Base-by-base conservation (phyloP, 2,797 vertebrate species). In the Antrozous pallidus region DNA sequence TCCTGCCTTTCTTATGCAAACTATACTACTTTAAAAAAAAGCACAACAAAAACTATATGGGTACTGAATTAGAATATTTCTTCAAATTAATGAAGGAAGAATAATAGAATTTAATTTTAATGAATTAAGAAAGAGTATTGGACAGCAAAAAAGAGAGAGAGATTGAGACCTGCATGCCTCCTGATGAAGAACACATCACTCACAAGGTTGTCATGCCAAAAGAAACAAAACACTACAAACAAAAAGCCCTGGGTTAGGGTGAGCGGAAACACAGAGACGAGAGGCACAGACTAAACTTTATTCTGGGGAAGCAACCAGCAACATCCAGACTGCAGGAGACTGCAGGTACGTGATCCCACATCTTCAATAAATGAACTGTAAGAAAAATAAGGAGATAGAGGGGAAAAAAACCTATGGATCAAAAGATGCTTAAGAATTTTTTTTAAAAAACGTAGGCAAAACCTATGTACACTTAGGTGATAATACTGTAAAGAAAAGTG, bases 1-100 rank as follows among this genome's bases (percentile, higher is more conserved):
- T 81, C 51, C 38, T 74, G 63, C 36, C 28, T 93, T 91, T 89
- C 36, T 56, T 86, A 67, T 51, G 82, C 28, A 80, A 88, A 81
- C 12, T 65, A 10, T 83, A 70, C 18, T 26, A 38, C 45, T 26
- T n/a, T n/a, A n/a, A n/a, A n/a, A n/a, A n/a, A 33, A 61, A 83
- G 83, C 70, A 58, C 11, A 58, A 58, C 1, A 63, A 85, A 95
- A 88, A 63, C 12, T n/a, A 47, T 45, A 75, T 40, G 65, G 2
- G 51, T 54, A 56, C 18, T 77, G 40, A 74, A 79, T 71, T 81
- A 73, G 31, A 82, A 14, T 74, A 67, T 94, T 87, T 88, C n/a
- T 79, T 84, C 45, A 92, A 65, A 69, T 79, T 91, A 63, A 79
- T 61, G 49, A 94, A 38, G 86, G 82, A 92, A 92, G 61, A 88